Base-by-base conservation (phyloP, 1,140 invertebrate species). In the Drosophila tsacasi region DNA sequence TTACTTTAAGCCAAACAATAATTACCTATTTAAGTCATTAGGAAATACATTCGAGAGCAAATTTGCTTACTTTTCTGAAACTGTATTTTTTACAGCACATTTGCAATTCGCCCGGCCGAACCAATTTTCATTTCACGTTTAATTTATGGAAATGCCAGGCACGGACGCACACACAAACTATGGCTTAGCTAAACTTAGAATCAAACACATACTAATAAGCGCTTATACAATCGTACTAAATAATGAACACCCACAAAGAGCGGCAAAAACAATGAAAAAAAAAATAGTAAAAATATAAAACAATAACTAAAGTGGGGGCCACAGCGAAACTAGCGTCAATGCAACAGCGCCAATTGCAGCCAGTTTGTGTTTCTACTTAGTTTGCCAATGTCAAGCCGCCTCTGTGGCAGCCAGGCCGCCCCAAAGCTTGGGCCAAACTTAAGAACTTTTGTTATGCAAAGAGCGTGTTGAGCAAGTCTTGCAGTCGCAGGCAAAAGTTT, bases 401-500 rank as follows among this genome's bases (percentile, higher is more conserved):
- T n/a, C 49, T 21, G 37, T 30, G 10, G 63, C 12, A 15, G 13
- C 17, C 62, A 21, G 59, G 52, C 47, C 54, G 59, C 42, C 47
- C 62, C 27, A 12, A 23, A 44, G 40, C 35, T 50, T 66, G 46
- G 64, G 23, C 61, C 57, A 57, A 82, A 60, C 83, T 82, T 79
- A 83, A 83, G 84, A 87, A 87, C 77, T 81, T 83, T 87, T 71
- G 86, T 89, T 89, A 89, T 89, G 84, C 85, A 90, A 76, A 89
- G 73, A 79, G 83, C 77, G 77, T 75, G 75, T 50, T 15, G 32
- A 46, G 13, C 13, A 27, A 49, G 30, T 58, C 35, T 69, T 72
- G 68, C 75, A 89, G 54, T 74, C 47, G 72, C 47, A 63, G 54
- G 57, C 46, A 55, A 69, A 65, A 83, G 55, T 68, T 67, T 72